phyloP scores from a whole-genome alignment of 2,888 invertebrate species.

The Cryptophagus acutangulus region DNA sequence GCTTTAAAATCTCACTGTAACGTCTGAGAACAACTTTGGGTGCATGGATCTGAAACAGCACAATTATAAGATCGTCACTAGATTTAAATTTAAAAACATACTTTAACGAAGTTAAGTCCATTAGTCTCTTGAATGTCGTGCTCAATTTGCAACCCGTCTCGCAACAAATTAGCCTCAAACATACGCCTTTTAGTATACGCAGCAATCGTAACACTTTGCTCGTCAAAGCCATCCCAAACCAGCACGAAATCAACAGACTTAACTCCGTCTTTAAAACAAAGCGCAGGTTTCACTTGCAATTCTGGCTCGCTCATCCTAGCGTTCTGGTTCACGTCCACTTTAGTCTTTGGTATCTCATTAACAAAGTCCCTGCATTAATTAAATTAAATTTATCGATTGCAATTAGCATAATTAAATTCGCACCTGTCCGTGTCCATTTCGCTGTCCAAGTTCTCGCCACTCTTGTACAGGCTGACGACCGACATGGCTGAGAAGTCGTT shows the following conservation, averaged over 20 bases:
- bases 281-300: slow-evolving; percentile 50
- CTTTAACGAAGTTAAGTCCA: slow-evolving; percentile 75
- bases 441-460: slow-evolving; percentile 54
- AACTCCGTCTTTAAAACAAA: slow-evolving; percentile 65
- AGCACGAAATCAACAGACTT: slow-evolving; percentile 74
- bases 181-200: slow-evolving; percentile 52
- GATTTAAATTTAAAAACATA: slow-evolving; percentile 30
- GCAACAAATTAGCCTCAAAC: slow-evolving; percentile 67
- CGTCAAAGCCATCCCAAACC: slow-evolving; percentile 64
- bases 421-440: slow-evolving; percentile 60
- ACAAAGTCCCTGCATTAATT: slow-evolving; percentile 2
- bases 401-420: no score
- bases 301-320: slow-evolving; percentile 18
- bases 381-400: no score
- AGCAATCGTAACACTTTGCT: slow-evolving; percentile 48
- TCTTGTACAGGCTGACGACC: slow-evolving; percentile 54
- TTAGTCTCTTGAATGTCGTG: slow-evolving; percentile 60
- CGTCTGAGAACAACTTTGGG: slow-evolving; percentile 75
- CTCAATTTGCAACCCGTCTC: slow-evolving; percentile 72
- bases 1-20: slow-evolving; percentile 87
- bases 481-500: slow-evolving; percentile 52
- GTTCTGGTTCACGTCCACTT: slow-evolving; percentile 4
- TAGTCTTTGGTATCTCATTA: background rate
- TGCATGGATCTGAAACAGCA: slow-evolving; percentile 68
- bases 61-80: slow-evolving; percentile 6